Evolutionary conservation across 2,797 vertebrate species (phyloP).

Genomic region (Cichlasoma orientale): DNA sequence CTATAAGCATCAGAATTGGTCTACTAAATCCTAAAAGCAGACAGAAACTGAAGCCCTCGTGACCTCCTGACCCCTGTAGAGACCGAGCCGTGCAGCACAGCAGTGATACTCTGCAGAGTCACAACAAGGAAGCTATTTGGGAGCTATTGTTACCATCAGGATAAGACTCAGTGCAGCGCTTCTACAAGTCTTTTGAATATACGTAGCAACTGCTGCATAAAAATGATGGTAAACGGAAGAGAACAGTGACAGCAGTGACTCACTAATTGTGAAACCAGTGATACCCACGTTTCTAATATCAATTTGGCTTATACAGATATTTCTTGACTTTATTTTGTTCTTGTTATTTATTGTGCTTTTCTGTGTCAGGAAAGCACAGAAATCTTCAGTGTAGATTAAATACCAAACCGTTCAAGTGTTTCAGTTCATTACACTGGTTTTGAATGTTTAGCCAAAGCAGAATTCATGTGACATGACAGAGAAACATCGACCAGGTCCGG

Average conservation of each 20-base stretch:
- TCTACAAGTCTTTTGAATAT: not conserved
- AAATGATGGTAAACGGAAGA: not conserved
- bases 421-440: not conserved
- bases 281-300: not conserved
- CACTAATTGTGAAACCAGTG: not conserved
- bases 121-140: slow-evolving; percentile 9
- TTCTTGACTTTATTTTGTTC: too few relatives aligned
- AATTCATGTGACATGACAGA: not conserved
- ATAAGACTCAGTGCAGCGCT: not conserved
- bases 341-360: not conserved
- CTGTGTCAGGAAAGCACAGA: not conserved
- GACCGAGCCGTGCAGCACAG: slow-evolving; percentile 22
- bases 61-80: slow-evolving; percentile 52
- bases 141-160: not conserved
- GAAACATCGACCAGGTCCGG: not conserved
- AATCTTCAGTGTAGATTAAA: not conserved
- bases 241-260: not conserved
- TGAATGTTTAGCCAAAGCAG: not conserved
- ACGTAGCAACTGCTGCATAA: not conserved
- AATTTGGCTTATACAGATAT: not conserved
- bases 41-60: slow-evolving; percentile 24
- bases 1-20: slow-evolving; percentile 7
- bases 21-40: slow-evolving; percentile 28
- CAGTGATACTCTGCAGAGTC: slow-evolving; percentile 33
- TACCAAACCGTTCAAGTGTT: not conserved